These are phyloP conservation scores for Lutraria rhynchaena DNA, from an alignment of 1,140 invertebrate genomes.

Conservation along the genomic window DNA sequence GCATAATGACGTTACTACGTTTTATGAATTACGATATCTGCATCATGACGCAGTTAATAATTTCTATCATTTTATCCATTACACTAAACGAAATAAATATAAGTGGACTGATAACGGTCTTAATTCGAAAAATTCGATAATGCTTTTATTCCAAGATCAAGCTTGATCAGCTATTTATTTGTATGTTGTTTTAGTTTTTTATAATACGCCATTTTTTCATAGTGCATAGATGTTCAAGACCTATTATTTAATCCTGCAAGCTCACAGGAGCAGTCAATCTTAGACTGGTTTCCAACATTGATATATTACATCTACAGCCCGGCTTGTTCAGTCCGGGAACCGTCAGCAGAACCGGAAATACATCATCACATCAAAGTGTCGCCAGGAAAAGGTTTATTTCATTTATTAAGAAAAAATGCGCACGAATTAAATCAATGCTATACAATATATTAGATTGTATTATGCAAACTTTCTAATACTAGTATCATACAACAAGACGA, in stretches of 20 bases:
- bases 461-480: too few species aligned
- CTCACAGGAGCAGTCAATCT: not conserved
- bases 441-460: too few species aligned
- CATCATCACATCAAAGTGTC: too few species aligned
- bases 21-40: too few species aligned
- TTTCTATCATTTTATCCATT: not conserved
- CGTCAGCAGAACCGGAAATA: not conserved
- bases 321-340: not conserved
- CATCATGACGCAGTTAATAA: too few species aligned
- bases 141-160: too few species aligned
- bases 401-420: too few species aligned
- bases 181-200: not conserved
- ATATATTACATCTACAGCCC: constrained; percentile 6
- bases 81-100: not conserved
- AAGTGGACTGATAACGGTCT: not conserved
- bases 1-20: too few species aligned
- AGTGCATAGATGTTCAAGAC: constrained; percentile 6
- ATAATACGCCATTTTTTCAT: not conserved
- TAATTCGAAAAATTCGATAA: too few species aligned
- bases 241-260: not conserved
- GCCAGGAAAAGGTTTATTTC: too few species aligned
- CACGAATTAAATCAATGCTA: too few species aligned
- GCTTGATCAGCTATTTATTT: not conserved
- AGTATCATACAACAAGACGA: too few species aligned
- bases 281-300: constrained; percentile 2